These are phyloP conservation scores for Sminthopsis crassicaudata DNA, from an alignment of 2,113 vertebrate species.

Conservation along the genomic window DNA sequence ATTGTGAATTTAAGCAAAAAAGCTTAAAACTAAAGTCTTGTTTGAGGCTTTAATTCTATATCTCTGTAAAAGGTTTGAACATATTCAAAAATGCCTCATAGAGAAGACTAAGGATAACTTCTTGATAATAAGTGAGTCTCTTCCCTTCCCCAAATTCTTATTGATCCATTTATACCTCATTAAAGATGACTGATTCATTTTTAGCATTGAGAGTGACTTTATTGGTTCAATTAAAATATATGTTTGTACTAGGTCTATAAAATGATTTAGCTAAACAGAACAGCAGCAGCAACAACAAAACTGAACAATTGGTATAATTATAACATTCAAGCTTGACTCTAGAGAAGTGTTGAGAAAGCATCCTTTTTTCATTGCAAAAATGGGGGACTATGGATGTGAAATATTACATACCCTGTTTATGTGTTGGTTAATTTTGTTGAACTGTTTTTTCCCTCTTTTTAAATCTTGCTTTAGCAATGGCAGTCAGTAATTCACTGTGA, in stretches of 20 bases:
- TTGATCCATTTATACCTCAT: not conserved
- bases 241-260: not conserved
- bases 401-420: not conserved
- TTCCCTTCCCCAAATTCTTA: not conserved
- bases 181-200: not conserved
- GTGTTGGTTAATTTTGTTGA: not conserved
- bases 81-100: not conserved
- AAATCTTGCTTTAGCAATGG: not conserved
- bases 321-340: not conserved
- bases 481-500: not conserved
- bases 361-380: not conserved
- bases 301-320: not conserved
- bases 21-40: not conserved
- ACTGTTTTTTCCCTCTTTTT: not conserved
- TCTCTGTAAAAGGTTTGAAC: not conserved
- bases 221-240: not conserved
- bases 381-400: not conserved
- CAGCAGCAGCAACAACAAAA: not conserved
- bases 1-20: not conserved
- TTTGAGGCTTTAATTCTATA: not conserved
- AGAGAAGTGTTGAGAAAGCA: not conserved
- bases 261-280: not conserved
- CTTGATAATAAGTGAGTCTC: not conserved
- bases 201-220: not conserved
- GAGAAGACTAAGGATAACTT: not conserved